Base-by-base conservation (phyloP, 2,113 vertebrate genomes). In the Hypomesus transpacificus region DNA sequence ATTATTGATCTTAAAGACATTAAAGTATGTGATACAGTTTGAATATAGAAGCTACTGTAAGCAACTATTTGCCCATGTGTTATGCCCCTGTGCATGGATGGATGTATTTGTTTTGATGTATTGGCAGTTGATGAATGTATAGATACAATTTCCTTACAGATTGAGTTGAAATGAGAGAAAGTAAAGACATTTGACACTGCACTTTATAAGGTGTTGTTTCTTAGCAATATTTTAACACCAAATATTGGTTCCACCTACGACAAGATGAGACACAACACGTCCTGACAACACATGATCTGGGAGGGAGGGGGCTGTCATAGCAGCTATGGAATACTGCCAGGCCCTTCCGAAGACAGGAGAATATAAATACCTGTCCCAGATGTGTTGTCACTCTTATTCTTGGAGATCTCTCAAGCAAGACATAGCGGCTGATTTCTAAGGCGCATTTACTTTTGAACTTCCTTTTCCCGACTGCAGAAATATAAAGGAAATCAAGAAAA, bases 331-430 rank as follows among this genome's bases (percentile, higher is more conserved):
- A 46, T 46, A 46, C 59, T 57, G 24, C 5, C 61, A 78, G 65
- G 82, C 87, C 82, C 88, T 84, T 83, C 87, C 89, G 74, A 3
- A 13, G 66, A 69, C 13, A 34, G 52, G 6, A 34, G 53, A 82
- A 87, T 91, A 92, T 87, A 91, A 88, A 81, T 31, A 73, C 39
- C 60, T 0, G 0, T 54, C 80, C 66, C 75, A 75, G 51, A 54
- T 66, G 0, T 54, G 0, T 18, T 50, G 22, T n/a, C 46, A 79
- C 82, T 88, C 66, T 86, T 39, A 61, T 66, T 79, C 56, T 67
- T 80, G 39, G 56, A 62, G 22, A 67, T 58, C 57, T 16, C 16
- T 72, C 70, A 63, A 86, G 67, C 31, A 21, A 74, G 4, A 82
- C 74, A 50, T 20, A 46, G 17, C 7, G 9, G 50, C 22, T 20